Base-by-base conservation (phyloP, 1,140 invertebrate genomes). In the Zaprionus africanus region DNA sequence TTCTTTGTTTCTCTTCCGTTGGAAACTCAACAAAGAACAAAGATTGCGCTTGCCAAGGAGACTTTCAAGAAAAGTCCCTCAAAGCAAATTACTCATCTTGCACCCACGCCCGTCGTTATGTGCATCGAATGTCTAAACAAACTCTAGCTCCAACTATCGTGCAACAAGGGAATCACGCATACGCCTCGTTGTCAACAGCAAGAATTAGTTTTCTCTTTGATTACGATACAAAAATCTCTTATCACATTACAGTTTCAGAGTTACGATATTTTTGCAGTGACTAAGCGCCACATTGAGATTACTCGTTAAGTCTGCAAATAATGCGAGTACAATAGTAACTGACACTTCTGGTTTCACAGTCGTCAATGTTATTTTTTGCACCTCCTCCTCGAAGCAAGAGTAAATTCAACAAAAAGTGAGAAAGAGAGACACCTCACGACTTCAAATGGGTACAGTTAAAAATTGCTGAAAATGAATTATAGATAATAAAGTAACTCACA, bases 341-440 rank as follows among this genome's bases (percentile, higher is more conserved):
- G 61, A 60, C 61, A 65, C 73, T 64, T 65, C 60, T 71, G 67
- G 46, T 71, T 64, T 76, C 68, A 38, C 67, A 59, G 49, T 54
- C 58, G 43, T 19, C 38, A 49, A 41, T 65, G 49, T 74, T 74
- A 87, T 83, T 57, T 80, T 88, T 83, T 58, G 43, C 80, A 87
- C 80, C 70, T 34, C 74, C 65, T 13, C 13, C 9, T 51, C 19
- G 19, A 13, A 12, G 46, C 46, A 12, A 51, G 46, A 51, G 19
- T 12, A 24, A 51, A 13, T 9, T 51, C 19, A 51, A 51, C 17
- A 13, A 13, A 13, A 51, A 51, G 11, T 51, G 12, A 4, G 19
- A 51, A 51, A 51, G 19, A 51, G 19, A 11, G 19, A 24, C 19
- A 49, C 9, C 19, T 19, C 19, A 49, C 22, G 1, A 2, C 22